Evolutionary conservation across 2,113 vertebrate genomes (phyloP).

Genomic region (Gallinago media): DNA sequence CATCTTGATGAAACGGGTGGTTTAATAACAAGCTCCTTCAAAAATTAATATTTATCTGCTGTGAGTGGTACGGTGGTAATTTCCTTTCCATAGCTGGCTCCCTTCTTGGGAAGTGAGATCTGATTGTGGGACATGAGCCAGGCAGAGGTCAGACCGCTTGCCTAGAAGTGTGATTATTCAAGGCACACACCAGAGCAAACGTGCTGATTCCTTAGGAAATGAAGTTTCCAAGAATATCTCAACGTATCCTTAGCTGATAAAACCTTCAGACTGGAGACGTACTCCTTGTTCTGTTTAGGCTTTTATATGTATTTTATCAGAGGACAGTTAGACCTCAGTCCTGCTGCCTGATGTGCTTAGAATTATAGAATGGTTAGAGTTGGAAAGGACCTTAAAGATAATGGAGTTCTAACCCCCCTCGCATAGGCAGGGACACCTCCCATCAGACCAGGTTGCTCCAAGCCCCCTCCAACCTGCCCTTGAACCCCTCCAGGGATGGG

Average conservation of each 20-base stretch:
- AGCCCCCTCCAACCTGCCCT: no score
- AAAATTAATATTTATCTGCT: background rate
- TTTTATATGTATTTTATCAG: background rate
- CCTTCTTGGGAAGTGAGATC: background rate
- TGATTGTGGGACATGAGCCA: background rate
- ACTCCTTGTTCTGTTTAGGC: background rate
- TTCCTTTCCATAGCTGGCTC: background rate
- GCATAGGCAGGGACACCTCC: no score
- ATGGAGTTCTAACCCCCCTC: no score
- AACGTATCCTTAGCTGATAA: background rate
- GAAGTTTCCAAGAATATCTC: conserved; percentile 14
- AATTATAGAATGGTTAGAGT: no score
- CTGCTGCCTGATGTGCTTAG: background rate
- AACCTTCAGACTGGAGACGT: background rate
- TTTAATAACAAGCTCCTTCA: background rate
- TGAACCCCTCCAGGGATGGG: no score
- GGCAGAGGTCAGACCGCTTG: background rate
- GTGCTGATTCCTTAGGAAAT: background rate
- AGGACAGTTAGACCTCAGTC: background rate
- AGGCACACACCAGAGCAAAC: background rate
- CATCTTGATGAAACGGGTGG: background rate
- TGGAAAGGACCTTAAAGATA: no score
- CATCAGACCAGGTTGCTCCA: no score
- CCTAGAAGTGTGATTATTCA: background rate
- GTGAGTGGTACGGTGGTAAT: background rate